These are phyloP conservation scores for Prenolepis imparis DNA, from an alignment of 2,888 invertebrate species.

Conservation along the genomic window DNA sequence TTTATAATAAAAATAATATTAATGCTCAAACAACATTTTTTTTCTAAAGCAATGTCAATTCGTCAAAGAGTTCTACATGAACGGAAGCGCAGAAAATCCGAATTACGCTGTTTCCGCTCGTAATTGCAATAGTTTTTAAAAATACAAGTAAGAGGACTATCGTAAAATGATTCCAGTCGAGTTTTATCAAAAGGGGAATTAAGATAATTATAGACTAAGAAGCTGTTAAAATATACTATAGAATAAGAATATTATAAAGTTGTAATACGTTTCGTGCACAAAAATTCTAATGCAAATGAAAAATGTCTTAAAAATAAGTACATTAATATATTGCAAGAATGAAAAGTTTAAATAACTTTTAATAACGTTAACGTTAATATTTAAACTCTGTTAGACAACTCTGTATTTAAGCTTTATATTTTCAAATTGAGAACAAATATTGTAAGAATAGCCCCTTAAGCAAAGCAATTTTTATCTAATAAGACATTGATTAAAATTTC, in stretches of 20 bases:
- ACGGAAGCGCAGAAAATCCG: slow-evolving; percentile 17
- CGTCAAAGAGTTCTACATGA: slow-evolving; percentile 5
- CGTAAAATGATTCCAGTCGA: slow-evolving; percentile 13
- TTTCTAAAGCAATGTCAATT: slow-evolving; percentile 21
- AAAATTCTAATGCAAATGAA: slow-evolving; percentile 2
- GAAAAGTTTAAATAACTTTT: slow-evolving; percentile 24
- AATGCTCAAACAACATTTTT: background rate
- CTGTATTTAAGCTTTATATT: background rate
- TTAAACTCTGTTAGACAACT: background rate
- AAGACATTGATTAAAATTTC: background rate
- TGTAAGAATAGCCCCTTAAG: background rate
- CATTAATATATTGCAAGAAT: background rate
- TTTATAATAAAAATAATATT: slow-evolving; percentile 11
- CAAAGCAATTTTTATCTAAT: background rate
- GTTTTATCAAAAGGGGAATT: slow-evolving; percentile 28
- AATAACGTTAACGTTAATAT: background rate
- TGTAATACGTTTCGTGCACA: slow-evolving; percentile 8
- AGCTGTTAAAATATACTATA: slow-evolving; percentile 16
- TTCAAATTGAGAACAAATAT: background rate
- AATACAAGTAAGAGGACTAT: slow-evolving; percentile 30
- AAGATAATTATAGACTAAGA: slow-evolving; percentile 38
- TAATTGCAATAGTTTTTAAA: slow-evolving; percentile 39
- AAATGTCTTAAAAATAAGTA: background rate
- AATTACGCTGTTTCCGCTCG: background rate
- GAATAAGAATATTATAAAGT: slow-evolving; percentile 20